phyloP scores from a whole-genome alignment of 2,113 vertebrate species.

The Psettodes erumei region DNA sequence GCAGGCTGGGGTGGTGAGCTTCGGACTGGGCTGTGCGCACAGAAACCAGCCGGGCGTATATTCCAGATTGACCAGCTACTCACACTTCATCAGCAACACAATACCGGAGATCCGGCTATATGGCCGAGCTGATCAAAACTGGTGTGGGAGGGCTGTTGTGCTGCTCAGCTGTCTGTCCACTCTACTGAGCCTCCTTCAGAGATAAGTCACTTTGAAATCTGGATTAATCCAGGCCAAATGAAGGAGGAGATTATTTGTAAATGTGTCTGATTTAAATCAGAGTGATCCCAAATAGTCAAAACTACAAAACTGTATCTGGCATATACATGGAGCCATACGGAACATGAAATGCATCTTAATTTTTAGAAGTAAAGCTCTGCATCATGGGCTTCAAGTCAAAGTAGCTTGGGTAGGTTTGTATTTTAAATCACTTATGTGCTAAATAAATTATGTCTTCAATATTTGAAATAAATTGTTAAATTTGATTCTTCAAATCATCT shows the following conservation, averaged over 20 bases:
- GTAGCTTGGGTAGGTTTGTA: slow-evolving; percentile 47
- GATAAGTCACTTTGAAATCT: slow-evolving; percentile 42
- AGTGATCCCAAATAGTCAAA: slow-evolving; percentile 2
- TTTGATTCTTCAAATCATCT: slow-evolving; percentile 37
- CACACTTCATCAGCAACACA: slow-evolving; percentile 66
- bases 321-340: slow-evolving; percentile 57
- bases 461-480: slow-evolving; percentile 64
- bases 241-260: slow-evolving; percentile 28
- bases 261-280: neutral
- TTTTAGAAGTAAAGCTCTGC: slow-evolving; percentile 9
- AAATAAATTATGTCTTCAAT: slow-evolving; percentile 44
- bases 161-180: slow-evolving; percentile 52
- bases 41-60: slow-evolving; percentile 81
- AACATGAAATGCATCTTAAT: slow-evolving; percentile 25
- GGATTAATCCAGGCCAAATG: slow-evolving; percentile 25
- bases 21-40: slow-evolving; percentile 78
- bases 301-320: slow-evolving; percentile 15
- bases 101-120: slow-evolving; percentile 71
- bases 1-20: slow-evolving; percentile 86
- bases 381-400: slow-evolving; percentile 18
- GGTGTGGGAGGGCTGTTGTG: slow-evolving; percentile 29
- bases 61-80: slow-evolving; percentile 74
- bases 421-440: slow-evolving; percentile 40
- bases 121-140: slow-evolving; percentile 51
- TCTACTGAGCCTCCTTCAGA: slow-evolving; percentile 57